Evolutionary conservation across 2,888 invertebrate genomes (phyloP).

Genomic region (Drosophila neonasuta): DNA sequence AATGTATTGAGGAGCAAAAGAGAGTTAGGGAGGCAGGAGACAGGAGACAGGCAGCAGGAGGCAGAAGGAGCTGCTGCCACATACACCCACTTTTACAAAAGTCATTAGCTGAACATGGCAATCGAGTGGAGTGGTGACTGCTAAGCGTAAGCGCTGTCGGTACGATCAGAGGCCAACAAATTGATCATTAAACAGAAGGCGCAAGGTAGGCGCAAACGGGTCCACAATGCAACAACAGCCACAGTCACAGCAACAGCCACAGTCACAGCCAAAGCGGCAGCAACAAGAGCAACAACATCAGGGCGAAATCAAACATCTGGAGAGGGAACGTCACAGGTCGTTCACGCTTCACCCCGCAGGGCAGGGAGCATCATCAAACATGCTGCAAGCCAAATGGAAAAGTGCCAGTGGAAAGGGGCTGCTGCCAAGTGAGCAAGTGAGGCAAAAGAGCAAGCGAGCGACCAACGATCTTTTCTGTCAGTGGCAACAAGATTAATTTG

Average conservation of each 20-base stretch:
- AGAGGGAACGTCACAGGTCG: slow-evolving; percentile 50
- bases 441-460: slow-evolving; percentile 11
- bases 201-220: slow-evolving; percentile 66
- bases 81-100: slow-evolving; percentile 71
- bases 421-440: neutral
- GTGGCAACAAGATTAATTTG: slow-evolving; percentile 73
- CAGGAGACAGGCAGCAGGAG: slow-evolving; percentile 1
- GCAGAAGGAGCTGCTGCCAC: slow-evolving; percentile 43
- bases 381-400: slow-evolving; percentile 54
- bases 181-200: slow-evolving; percentile 79
- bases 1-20: neutral
- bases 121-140: slow-evolving; percentile 56
- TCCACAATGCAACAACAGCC: slow-evolving; percentile 39
- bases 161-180: slow-evolving; percentile 74
- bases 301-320: slow-evolving; percentile 75
- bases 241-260: slow-evolving; percentile 13
- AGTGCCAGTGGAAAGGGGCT: slow-evolving; percentile 48
- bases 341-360: slow-evolving; percentile 38
- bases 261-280: neutral
- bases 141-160: slow-evolving; percentile 78
- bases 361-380: slow-evolving; percentile 49
- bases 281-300: slow-evolving; percentile 42
- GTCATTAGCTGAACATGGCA: slow-evolving; percentile 59
- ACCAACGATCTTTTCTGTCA: slow-evolving; percentile 44
- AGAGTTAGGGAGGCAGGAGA: neutral